These are phyloP conservation scores for Pocillopora verrucosa DNA, from an alignment of 64 coral and sea anemone species.

Conservation along the genomic window DNA sequence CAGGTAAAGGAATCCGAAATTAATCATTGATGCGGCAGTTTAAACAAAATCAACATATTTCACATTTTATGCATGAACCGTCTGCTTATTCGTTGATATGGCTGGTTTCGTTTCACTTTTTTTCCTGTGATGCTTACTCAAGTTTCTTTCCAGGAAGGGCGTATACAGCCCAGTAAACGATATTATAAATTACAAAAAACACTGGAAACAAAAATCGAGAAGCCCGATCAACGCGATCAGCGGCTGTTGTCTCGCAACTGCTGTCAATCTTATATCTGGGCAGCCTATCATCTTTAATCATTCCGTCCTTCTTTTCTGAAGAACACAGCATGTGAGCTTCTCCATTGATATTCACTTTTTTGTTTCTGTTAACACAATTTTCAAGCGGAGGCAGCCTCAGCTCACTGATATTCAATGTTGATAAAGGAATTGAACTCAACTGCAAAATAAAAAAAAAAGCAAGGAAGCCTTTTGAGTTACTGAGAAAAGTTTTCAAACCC, in stretches of 20 bases:
- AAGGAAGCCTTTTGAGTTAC: neutral
- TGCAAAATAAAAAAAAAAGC: neutral
- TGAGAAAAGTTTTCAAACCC: too few species aligned
- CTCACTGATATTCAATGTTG: neutral
- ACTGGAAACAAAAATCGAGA: slow-evolving; percentile 10
- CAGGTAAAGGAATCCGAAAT: too few species aligned
- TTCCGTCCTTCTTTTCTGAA: neutral
- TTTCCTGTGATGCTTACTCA: neutral
- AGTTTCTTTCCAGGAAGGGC: neutral
- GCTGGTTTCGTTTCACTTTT: neutral
- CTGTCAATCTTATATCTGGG: neutral
- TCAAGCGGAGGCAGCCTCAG: neutral
- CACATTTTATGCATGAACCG: too few species aligned
- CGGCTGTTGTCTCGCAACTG: neutral
- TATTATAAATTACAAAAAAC: slow-evolving; percentile 15
- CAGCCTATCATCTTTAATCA: too few species aligned
- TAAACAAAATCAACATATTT: neutral
- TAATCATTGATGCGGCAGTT: too few species aligned
- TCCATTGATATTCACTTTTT: neutral
- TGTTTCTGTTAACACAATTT: neutral
- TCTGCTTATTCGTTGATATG: too few species aligned
- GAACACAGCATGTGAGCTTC: neutral
- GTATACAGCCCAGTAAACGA: slow-evolving; percentile 26
- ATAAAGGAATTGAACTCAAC: neutral
- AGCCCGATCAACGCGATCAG: neutral